Evolutionary conservation across 2,888 invertebrate genomes (phyloP), one percentile per base, ranked within the genome.

Genomic region (Diarsia dahlii): DNA sequence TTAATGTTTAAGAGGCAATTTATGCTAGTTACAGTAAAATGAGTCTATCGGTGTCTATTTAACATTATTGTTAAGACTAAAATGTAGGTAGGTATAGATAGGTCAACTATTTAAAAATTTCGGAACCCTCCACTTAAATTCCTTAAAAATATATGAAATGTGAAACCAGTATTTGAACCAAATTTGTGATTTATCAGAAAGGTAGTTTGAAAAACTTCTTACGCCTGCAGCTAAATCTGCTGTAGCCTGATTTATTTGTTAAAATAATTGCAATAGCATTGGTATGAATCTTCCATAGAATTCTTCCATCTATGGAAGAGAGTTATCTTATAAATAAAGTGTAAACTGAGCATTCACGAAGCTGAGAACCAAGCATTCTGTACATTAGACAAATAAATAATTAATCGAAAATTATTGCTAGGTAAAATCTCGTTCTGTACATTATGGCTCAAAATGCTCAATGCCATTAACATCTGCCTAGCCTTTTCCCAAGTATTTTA

Each of bases 21-120:
- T n/a, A 13, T 62, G 46, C 23, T 46, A 52, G 20, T 39, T 52
- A 62, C 46, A 48, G 12, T 78, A 69, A 58, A 78, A 70, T 45
- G 10, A n/a, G 48, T 45, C 1, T 50, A 9, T 48, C 34, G 20
- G 39, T 74, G 48, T 74, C 48, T 46, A 18, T 74, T 46, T 13
- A 56, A 10, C 15, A 46, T 78, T n/a, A 68, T 75, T 28, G 50
- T 20, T 50, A 45, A 48, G 5, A 48, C 9, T 48, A 39, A n/a
- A 50, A 0, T n/a, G n/a, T n/a, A n/a, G 52, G n/a, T 45, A 65
- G 4, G 28, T n/a, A 50, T 46, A 15, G 12, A 54, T 46, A 15
- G 12, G 46, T 48, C 0, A 18, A n/a, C 18, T 28, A 18, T 60
- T 28, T 34, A n/a, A 34, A 56, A 46, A n/a, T 23, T 56, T n/a